Base-by-base conservation (phyloP, 2,797 vertebrate genomes). In the Harpagifer antarcticus region DNA sequence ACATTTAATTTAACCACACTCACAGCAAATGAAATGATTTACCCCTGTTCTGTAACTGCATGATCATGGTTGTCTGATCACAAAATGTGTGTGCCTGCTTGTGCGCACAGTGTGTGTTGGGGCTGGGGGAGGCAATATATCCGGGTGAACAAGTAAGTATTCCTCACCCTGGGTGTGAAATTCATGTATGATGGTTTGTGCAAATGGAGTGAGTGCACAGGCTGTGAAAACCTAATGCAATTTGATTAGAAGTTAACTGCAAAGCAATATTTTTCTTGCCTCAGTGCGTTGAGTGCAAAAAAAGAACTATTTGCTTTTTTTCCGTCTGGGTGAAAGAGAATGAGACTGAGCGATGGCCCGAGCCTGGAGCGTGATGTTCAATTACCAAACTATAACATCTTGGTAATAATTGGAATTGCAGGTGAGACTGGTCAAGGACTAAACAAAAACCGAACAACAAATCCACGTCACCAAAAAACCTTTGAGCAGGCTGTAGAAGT, bases 161-260 rank as follows among this genome's bases (percentile, higher is more conserved):
- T 89, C 70, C 85, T 90, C 89, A 86, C 83, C 72, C 85, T 73
- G 91, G 87, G 85, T 88, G 88, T 85, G 86, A 90, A 91, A 91
- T 89, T 83, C 88, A 85, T 92, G 87, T 82, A 72, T 88, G 92
- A 91, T 89, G 86, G 90, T 81, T 86, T 91, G 87, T 92, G 89
- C 84, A 92, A 92, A 92, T 89, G 84, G 89, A 90, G 88, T 82
- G 86, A 86, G 78, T 79, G 89, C 89, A 89, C 88, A 75, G 89
- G 85, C 89, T 91, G 90, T 92, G 90, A 91, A 91, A 93, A 90
- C 76, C 83, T 90, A 90, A 94, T 92, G 80, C 89, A 91, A 91
- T 92, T 91, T 93, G 89, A 94, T 92, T 91, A 88, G 85, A 91
- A 92, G 89, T 91, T 91, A 91, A 92, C 88, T 48, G 86, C 86